A percentile compares a stretch with the other conserved stretches of the same genome.
Evolutionary conservation across 2,888 invertebrate genomes (phyloP).

Genomic region (Dione juno): DNA sequence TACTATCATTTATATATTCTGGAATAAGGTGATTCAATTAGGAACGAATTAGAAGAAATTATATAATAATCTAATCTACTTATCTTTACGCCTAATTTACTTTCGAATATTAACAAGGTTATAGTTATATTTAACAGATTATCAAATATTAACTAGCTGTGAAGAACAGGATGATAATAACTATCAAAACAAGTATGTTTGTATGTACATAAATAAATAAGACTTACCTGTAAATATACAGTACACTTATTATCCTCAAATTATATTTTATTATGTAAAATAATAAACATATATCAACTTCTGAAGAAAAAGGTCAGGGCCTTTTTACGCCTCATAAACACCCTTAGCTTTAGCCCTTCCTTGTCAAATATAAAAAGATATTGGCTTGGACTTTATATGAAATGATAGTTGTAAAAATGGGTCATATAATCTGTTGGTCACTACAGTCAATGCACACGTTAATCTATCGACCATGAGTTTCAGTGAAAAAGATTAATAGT

Average conservation of each 20-base stretch:
- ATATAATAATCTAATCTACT: no score
- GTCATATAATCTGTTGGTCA: conserved; percentile 32
- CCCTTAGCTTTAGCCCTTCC: not conserved
- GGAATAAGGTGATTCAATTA: no score
- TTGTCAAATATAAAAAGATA: conserved; percentile 14
- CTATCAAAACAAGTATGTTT: no score
- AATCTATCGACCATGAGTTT: conserved; percentile 33
- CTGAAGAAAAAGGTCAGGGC: conserved; percentile 14
- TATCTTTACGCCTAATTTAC: no score
- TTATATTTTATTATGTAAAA: not conserved
- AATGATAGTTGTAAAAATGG: conserved; percentile 33
- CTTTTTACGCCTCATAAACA: conserved; percentile 16
- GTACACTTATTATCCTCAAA: not conserved
- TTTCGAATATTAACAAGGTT: no score
- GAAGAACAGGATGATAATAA: no score
- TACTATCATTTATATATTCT: no score
- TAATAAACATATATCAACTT: not conserved
- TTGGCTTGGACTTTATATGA: conserved; percentile 4
- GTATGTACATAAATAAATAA: no score
- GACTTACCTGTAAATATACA: no score
- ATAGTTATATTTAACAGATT: no score
- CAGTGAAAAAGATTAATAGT: conserved; percentile 53
- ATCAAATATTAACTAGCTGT: no score
- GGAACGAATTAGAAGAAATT: no score
- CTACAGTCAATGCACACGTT: conserved; percentile 30